These are phyloP conservation scores for Pteromalus puparum DNA, from an alignment of 1,140 invertebrate genomes.

Conservation along the genomic window DNA sequence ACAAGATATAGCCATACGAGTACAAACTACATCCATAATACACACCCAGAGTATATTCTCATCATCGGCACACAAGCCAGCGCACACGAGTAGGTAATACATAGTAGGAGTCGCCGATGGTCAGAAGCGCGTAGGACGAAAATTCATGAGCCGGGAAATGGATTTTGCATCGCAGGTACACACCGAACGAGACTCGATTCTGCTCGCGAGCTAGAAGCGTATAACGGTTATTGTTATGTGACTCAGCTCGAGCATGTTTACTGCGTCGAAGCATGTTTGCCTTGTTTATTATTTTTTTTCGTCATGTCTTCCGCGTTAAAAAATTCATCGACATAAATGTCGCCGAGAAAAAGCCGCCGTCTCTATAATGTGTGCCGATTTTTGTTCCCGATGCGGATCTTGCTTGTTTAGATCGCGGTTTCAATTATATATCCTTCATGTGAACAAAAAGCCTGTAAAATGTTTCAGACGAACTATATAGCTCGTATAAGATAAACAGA, in stretches of 20 bases:
- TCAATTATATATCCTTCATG: too few species aligned
- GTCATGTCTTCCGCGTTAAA: constrained; percentile 16
- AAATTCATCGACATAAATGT: constrained; percentile 10
- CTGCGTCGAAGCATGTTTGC: neutral
- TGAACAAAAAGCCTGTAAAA: neutral
- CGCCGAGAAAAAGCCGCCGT: too few species aligned
- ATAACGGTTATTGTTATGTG: constrained; percentile 24
- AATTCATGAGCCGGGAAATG: constrained; percentile 43
- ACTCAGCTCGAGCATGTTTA: constrained; percentile 13
- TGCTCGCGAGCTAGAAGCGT: neutral
- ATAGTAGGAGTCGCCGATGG: constrained; percentile 58
- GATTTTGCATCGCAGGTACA: constrained; percentile 43
- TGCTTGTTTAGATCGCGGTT: too few species aligned
- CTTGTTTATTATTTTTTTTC: constrained; percentile 32
- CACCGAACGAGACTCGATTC: neutral
- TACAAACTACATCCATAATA: neutral
- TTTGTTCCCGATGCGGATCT: too few species aligned
- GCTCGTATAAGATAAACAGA: neutral
- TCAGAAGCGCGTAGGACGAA: constrained; percentile 52
- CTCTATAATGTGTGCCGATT: too few species aligned
- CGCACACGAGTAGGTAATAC: neutral
- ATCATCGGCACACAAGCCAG: neutral
- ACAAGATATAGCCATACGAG: neutral
- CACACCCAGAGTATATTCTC: neutral
- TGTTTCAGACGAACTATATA: neutral